Conservation (phyloP, 2,113 vertebrate species). For the Mirounga angustirostris region DNA sequence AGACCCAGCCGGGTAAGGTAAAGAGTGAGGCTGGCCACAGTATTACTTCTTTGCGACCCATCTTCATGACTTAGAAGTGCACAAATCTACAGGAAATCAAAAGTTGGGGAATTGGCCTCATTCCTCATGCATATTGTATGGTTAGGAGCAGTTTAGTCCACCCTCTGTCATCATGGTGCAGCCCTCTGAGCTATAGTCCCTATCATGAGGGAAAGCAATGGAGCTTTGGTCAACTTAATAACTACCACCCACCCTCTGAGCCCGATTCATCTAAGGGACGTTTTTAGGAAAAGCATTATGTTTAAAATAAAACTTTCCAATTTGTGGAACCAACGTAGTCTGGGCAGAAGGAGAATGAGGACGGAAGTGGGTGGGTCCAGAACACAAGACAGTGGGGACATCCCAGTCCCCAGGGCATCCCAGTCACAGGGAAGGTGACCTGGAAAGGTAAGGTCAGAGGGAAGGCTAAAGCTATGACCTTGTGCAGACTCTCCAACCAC, state of each 20-base stretch:
- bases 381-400: neutral
- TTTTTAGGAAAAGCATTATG: neutral
- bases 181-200: neutral
- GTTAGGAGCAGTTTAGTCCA: neutral
- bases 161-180: neutral
- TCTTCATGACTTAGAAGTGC: neutral
- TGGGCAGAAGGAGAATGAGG: neutral
- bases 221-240: neutral
- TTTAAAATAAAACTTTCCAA: neutral
- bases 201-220: neutral
- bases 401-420: no score
- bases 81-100: neutral
- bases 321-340: neutral
- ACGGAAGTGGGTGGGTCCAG: neutral
- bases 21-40: neutral
- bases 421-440: neutral
- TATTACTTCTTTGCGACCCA: neutral
- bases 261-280: neutral
- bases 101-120: neutral
- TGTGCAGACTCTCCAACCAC: neutral
- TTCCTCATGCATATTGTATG: fast-evolving
- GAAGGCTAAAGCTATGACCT: neutral
- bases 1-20: neutral
- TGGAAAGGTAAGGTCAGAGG: fast-evolving
- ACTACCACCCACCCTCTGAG: neutral